These are phyloP conservation scores for Melitaea athalia DNA, from an alignment of 2,888 invertebrate genomes.

Conservation along the genomic window DNA sequence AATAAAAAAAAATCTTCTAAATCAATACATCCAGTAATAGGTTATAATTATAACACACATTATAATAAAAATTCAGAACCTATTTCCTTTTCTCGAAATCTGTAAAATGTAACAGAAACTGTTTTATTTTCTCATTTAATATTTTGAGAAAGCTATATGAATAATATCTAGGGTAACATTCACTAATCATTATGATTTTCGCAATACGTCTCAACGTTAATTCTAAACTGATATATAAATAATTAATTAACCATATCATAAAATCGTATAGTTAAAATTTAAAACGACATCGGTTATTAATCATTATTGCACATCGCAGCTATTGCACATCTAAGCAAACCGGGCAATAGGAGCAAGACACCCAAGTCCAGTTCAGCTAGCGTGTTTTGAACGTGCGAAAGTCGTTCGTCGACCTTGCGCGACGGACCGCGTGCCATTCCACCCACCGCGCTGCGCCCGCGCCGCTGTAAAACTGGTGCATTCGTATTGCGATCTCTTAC, in stretches of 20 bases:
- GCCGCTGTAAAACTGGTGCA: constrained; percentile 48
- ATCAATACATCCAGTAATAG: too few relatives aligned
- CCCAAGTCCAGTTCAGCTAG: constrained; percentile 23
- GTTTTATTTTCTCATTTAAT: too few relatives aligned
- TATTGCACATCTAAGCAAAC: constrained; percentile 27
- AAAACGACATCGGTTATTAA: constrained; percentile 13
- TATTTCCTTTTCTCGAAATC: too few relatives aligned
- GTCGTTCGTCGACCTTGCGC: constrained; percentile 80
- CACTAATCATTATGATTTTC: too few relatives aligned
- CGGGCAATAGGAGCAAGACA: constrained; percentile 30
- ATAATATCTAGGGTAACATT: too few relatives aligned
- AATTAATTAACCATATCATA: not conserved
- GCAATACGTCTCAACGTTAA: too few relatives aligned
- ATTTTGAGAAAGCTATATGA: too few relatives aligned
- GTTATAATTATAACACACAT: too few relatives aligned
- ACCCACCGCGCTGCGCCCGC: constrained; percentile 64
- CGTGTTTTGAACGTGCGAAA: constrained; percentile 70
- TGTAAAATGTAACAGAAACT: too few relatives aligned
- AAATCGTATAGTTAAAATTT: not conserved
- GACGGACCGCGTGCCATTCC: constrained; percentile 71
- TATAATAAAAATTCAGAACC: too few relatives aligned
- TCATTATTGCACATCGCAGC: constrained; percentile 6
- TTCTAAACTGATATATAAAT: too few relatives aligned
- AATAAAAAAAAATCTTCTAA: too few relatives aligned
- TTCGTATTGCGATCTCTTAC: constrained; percentile 12